These are phyloP conservation scores for Reticulitermes speratus DNA, from an alignment of 1,140 invertebrate species.

Conservation along the genomic window DNA sequence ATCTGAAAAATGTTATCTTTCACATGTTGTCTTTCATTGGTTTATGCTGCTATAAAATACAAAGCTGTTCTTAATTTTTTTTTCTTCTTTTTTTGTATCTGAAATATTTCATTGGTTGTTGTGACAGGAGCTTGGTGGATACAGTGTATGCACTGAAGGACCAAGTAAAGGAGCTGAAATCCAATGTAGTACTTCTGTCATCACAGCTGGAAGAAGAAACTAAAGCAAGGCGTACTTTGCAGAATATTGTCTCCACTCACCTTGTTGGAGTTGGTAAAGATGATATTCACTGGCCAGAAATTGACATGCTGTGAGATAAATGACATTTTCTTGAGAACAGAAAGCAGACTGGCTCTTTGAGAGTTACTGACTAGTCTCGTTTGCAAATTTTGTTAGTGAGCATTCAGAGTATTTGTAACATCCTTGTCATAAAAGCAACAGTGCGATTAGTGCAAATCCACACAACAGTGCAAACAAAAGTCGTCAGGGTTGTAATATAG, in stretches of 20 bases:
- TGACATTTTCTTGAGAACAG: background rate
- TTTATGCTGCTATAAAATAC: background rate
- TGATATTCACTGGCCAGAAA: slow-evolving; percentile 33
- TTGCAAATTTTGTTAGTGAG: background rate
- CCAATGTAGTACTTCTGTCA: slow-evolving; percentile 49
- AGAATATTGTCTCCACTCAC: slow-evolving; percentile 38
- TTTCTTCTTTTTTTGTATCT: background rate
- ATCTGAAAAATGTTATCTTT: background rate
- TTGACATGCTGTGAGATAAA: background rate
- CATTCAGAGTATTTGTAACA: too few relatives aligned
- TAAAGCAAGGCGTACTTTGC: slow-evolving; percentile 49
- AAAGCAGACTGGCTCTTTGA: background rate
- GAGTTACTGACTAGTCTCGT: background rate
- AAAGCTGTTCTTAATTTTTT: background rate
- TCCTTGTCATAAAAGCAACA: too few relatives aligned
- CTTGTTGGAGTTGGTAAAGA: slow-evolving; percentile 28
- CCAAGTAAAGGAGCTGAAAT: slow-evolving; percentile 60
- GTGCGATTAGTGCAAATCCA: too few relatives aligned
- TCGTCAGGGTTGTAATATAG: too few relatives aligned
- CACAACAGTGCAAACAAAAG: too few relatives aligned
- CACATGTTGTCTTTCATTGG: background rate
- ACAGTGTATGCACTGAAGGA: slow-evolving; percentile 67
- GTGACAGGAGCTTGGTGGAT: slow-evolving; percentile 62
- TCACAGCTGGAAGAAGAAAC: slow-evolving; percentile 53
- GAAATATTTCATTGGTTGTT: slow-evolving; percentile 7